phyloP scores from a whole-genome alignment of 1,140 invertebrate species.

The Diuraphis noxia region DNA sequence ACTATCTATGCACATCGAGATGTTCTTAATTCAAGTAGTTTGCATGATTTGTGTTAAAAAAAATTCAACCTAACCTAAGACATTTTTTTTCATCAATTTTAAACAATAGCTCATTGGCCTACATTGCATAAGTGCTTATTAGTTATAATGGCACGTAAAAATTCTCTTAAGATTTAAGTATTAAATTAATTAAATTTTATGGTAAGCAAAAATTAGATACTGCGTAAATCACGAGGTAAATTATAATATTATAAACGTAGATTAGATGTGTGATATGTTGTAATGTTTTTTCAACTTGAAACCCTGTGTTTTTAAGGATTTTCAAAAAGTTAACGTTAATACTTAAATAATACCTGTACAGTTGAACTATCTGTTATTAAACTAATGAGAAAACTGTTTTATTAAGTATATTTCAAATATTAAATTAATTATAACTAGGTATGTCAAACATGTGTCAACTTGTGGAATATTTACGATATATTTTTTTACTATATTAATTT shows the following conservation, averaged over 20 bases:
- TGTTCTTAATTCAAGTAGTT: background rate
- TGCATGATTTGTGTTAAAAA: background rate
- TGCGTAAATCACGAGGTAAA: no score
- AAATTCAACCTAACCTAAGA: background rate
- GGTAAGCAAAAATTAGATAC: background rate
- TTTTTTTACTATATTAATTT: background rate
- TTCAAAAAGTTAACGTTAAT: background rate
- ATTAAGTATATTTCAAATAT: background rate
- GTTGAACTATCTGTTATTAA: background rate
- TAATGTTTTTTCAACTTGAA: background rate
- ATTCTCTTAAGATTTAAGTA: background rate
- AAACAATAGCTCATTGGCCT: constrained; percentile 12
- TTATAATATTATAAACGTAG: background rate
- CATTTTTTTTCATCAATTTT: background rate
- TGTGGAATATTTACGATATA: background rate
- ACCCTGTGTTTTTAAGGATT: no score
- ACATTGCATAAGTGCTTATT: constrained; percentile 17
- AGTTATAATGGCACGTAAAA: background rate
- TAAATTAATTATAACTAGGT: no score
- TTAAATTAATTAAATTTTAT: background rate
- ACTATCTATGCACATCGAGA: background rate
- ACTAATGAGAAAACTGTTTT: background rate
- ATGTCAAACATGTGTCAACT: background rate
- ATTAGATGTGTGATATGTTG: background rate
- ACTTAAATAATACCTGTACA: background rate